phyloP scores from a whole-genome alignment of 2,113 vertebrate species.

The Gnathonemus echidnorhynchus region DNA sequence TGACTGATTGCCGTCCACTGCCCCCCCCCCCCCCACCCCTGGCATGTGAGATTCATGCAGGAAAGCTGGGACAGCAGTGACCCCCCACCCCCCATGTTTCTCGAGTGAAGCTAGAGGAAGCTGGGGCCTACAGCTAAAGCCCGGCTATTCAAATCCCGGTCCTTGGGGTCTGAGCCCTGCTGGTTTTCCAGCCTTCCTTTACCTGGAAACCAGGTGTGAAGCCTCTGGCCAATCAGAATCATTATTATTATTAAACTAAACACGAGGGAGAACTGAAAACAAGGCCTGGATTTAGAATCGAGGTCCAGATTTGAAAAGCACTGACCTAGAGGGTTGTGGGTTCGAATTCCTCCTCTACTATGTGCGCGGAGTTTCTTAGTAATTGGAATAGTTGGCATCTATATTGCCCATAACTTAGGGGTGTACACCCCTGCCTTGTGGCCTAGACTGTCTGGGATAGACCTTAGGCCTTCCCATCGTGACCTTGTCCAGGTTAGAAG shows the following conservation, averaged over 20 bases:
- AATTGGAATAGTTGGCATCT: not conserved
- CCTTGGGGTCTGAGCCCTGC: too few species aligned
- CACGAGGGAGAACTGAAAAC: too few species aligned
- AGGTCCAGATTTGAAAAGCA: too few species aligned
- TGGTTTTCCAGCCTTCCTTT: too few species aligned
- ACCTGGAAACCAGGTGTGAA: too few species aligned
- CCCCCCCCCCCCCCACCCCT: not conserved
- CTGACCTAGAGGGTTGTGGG: not conserved
- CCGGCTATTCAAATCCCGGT: too few species aligned
- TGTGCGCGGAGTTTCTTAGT: not conserved
- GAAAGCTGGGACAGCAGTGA: not conserved
- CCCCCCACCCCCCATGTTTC: not conserved
- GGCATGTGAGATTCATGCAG: not conserved
- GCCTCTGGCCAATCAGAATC: too few species aligned
- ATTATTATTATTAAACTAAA: too few species aligned
- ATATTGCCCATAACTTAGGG: not conserved
- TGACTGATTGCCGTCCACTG: not conserved
- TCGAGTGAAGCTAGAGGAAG: not conserved
- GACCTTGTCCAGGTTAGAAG: not conserved
- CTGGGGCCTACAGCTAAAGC: not conserved
- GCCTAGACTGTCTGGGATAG: not conserved
- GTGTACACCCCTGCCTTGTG: not conserved
- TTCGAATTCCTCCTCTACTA: not conserved
- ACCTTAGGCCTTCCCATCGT: not conserved
- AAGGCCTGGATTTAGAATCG: too few species aligned